Base-by-base conservation (phyloP, 2,113 vertebrate species). In the Silurus glanis region DNA sequence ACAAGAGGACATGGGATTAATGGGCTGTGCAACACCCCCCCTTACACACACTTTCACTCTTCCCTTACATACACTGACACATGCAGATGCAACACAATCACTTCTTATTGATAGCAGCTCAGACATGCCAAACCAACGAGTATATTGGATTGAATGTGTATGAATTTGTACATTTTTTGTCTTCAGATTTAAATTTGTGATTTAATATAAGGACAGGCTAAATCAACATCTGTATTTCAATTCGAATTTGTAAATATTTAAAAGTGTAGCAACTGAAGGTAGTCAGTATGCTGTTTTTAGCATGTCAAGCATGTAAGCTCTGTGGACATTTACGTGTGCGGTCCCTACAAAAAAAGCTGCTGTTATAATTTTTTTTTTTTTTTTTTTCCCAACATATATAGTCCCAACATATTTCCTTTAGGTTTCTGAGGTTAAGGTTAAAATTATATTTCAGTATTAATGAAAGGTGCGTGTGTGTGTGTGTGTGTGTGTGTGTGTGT, bases 1-100 rank as follows among this genome's bases (percentile, higher is more conserved):
- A 90, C 89, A 86, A 45, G 62, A 21, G 74, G 84, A 61, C 71
- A 86, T 78, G 37, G 82, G 76, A 85, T 82, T 79, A 83, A 88
- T 85, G 80, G 78, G 85, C 55, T 84, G 82, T 75, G 28, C 49
- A 17, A 37, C 23, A 74, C 82, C 59, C 51, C n/a, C 28, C 56
- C 62, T 19, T 55, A 83, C 66, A 83, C 53, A 83, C 82, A 66
- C 84, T 13, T 67, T 66, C 45, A 3, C 69, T 64, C 47, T 75
- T 82, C n/a, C 45, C 21, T 19, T 51, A 83, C 69, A 66, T 51
- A 74, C 25, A 69, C 51, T 85, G 16, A 85, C 62, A 62, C 80
- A 74, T 61, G 45, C 64, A 82, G 79, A 74, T 28, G 83, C 14
- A 58, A 64, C 66, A 74, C 28, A 47, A 61, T 59, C 78, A 21